Conservation (phyloP, 1,140 invertebrate species). For the Drosophila navojoa region DNA sequence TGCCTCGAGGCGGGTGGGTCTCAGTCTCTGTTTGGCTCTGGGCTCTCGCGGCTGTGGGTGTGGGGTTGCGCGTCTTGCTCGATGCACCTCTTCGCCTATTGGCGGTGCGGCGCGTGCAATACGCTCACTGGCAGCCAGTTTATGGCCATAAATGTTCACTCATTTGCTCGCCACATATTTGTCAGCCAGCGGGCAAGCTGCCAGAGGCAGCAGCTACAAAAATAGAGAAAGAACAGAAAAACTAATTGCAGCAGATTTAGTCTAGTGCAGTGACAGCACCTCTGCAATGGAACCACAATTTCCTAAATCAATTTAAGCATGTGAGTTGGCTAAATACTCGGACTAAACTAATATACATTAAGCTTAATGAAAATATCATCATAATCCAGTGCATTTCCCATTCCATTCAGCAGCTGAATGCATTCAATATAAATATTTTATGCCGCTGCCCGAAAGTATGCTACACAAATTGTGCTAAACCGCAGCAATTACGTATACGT, state of each 20-base stretch:
- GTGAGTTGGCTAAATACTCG: conserved; percentile 14
- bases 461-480: conserved; percentile 6
- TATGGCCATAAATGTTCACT: conserved; percentile 55
- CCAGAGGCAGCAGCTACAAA: conserved; percentile 27
- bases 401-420: neutral
- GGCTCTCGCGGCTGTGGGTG: neutral
- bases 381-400: neutral
- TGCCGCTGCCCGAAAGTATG: conserved; percentile 44
- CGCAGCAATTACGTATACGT: conserved; percentile 38
- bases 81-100: conserved; percentile 2
- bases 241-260: conserved; percentile 5
- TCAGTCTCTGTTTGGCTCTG: conserved; percentile 2
- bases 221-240: neutral
- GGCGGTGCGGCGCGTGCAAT: conserved; percentile 2
- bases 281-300: neutral
- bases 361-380: neutral
- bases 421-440: neutral
- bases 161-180: conserved; percentile 63
- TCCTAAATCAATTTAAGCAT: conserved; percentile 30
- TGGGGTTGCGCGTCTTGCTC: neutral
- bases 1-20: conserved; percentile 2
- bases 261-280: neutral
- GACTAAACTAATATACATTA: neutral
- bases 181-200: conserved; percentile 61
- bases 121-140: conserved; percentile 27